phyloP scores from a whole-genome alignment of 2,113 vertebrate species.

The Pollachius pollachius region DNA sequence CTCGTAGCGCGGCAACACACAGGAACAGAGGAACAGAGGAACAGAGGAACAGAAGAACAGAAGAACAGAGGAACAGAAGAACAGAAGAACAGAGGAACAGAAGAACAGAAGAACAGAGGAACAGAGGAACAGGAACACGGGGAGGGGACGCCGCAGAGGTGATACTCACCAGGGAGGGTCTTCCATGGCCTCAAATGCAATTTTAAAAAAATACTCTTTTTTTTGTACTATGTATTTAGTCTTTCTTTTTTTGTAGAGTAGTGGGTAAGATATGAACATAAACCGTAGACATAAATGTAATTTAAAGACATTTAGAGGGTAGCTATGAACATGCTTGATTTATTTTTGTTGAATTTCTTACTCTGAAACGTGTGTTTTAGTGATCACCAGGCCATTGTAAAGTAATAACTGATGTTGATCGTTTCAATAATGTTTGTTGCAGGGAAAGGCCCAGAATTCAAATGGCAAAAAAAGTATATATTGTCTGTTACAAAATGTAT shows the following conservation, averaged over 20 bases:
- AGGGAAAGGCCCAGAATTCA: slow-evolving; percentile 97
- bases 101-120: slow-evolving; percentile 25
- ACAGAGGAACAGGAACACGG: slow-evolving; percentile 23
- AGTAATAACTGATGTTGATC: slow-evolving; percentile 80
- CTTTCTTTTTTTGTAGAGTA: slow-evolving; percentile 84
- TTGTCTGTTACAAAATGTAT: slow-evolving; percentile 95
- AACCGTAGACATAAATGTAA: slow-evolving; percentile 86
- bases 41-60: slow-evolving; percentile 36
- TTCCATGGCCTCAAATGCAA: slow-evolving; percentile 98
- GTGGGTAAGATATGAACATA: slow-evolving; percentile 80
- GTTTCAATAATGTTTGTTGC: slow-evolving; percentile 83
- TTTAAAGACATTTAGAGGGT: slow-evolving; percentile 83
- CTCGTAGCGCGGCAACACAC: slow-evolving; percentile 74
- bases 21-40: slow-evolving; percentile 18
- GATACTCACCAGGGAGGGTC: slow-evolving; percentile 96
- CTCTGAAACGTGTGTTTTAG: slow-evolving; percentile 86
- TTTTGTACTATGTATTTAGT: slow-evolving; percentile 83
- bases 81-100: slow-evolving; percentile 40
- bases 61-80: slow-evolving; percentile 43
- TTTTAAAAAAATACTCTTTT: slow-evolving; percentile 68
- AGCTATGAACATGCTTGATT: slow-evolving; percentile 71
- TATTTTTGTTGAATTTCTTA: slow-evolving; percentile 61
- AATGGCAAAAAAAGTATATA: slow-evolving; percentile 89
- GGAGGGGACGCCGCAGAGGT: no score
- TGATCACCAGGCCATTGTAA: slow-evolving; percentile 91